These are phyloP conservation scores for Notiomystis cincta DNA, from an alignment of 2,113 vertebrate species.

Conservation along the genomic window DNA sequence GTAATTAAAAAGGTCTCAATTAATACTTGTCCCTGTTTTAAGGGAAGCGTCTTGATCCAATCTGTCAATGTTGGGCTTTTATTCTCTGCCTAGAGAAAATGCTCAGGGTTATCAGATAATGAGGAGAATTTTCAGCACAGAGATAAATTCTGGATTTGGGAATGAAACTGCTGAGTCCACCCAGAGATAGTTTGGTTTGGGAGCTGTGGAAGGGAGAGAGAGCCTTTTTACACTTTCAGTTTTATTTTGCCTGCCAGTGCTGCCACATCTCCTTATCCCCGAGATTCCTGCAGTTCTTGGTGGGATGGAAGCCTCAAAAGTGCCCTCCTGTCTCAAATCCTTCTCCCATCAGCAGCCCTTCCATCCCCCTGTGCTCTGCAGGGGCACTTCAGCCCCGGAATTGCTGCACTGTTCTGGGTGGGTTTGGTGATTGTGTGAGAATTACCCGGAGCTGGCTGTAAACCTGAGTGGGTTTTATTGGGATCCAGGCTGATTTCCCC, in stretches of 20 bases:
- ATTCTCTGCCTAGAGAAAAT: neutral
- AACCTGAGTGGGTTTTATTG: neutral
- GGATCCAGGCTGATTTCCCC: neutral
- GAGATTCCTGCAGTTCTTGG: neutral
- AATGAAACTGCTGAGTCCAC: neutral
- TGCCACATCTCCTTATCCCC: neutral
- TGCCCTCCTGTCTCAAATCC: neutral
- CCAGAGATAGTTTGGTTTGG: accelerated
- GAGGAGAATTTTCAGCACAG: neutral
- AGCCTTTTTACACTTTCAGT: neutral
- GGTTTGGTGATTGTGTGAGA: neutral
- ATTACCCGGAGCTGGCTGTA: neutral
- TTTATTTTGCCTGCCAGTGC: neutral
- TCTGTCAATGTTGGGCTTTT: neutral
- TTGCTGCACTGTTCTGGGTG: neutral
- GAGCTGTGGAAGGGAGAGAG: accelerated
- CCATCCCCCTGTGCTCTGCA: neutral
- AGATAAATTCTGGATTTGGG: neutral
- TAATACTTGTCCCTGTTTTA: neutral
- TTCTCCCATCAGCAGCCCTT: neutral
- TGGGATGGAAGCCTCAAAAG: neutral
- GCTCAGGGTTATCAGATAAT: neutral
- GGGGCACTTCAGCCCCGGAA: neutral
- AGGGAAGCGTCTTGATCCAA: neutral
- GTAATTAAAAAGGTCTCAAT: neutral